Evolutionary conservation across 2,888 invertebrate species (phyloP).

Genomic region (Coenonympha arcania): DNA sequence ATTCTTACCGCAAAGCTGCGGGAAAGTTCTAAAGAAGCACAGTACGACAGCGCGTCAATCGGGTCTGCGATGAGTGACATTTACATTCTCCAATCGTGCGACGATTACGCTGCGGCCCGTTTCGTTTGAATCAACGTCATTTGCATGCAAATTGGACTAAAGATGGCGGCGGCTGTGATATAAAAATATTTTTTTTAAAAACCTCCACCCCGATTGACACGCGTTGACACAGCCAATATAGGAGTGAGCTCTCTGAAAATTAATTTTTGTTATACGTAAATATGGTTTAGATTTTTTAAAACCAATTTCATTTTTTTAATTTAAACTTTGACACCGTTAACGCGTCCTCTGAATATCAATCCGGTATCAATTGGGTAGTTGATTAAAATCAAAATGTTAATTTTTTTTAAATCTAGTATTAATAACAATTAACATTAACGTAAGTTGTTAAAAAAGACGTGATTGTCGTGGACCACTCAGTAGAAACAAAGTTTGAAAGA

Average conservation of each 20-base stretch:
- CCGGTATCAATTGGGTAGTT: too few species aligned
- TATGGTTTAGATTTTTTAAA: background rate
- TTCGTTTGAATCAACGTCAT: constrained; percentile 22
- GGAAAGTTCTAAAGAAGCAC: background rate
- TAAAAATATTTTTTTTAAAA: constrained; percentile 19
- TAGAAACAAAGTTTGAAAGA: too few species aligned
- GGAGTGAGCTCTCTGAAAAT: background rate
- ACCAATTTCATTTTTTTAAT: background rate
- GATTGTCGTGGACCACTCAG: too few species aligned
- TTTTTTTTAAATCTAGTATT: too few species aligned
- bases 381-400: too few species aligned
- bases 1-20: too few species aligned
- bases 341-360: too few species aligned
- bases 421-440: too few species aligned
- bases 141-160: constrained; percentile 25
- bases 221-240: background rate
- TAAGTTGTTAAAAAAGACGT: too few species aligned
- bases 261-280: too few species aligned
- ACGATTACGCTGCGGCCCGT: constrained; percentile 20
- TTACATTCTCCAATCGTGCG: constrained; percentile 21
- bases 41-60: constrained; percentile 13
- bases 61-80: constrained; percentile 15
- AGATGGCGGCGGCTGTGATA: constrained; percentile 17
- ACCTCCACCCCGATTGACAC: background rate
- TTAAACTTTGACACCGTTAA: too few species aligned